Percentiles rank a stretch among this genome's conserved stretches.
These are phyloP conservation scores for Acipenser ruthenus DNA, from an alignment of 2,797 vertebrate genomes.

Conservation along the genomic window DNA sequence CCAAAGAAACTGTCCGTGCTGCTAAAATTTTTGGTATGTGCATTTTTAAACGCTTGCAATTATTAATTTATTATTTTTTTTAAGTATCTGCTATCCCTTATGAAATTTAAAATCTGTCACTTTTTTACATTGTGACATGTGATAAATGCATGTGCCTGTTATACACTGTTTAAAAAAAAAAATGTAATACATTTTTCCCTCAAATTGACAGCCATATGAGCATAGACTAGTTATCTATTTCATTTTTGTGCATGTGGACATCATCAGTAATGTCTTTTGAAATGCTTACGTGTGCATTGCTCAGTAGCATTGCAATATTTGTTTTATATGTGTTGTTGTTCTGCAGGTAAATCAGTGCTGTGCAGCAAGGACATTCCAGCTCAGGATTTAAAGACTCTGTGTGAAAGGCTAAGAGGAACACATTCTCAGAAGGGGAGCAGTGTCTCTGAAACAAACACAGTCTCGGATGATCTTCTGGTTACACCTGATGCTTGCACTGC, in stretches of 20 bases:
- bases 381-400: conserved; percentile 80
- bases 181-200: neutral
- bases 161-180: neutral
- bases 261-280: neutral
- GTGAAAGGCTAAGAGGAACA: conserved; percentile 73
- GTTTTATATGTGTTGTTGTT: neutral
- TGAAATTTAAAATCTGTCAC: neutral
- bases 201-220: neutral
- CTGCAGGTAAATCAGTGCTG: conserved; percentile 78
- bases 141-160: neutral
- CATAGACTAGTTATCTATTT: neutral
- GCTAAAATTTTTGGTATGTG: conserved; percentile 82
- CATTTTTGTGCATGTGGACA: neutral
- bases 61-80: conserved; percentile 18
- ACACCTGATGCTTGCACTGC: neutral
- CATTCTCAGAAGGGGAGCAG: conserved; percentile 28
- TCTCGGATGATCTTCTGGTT: neutral
- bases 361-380: conserved; percentile 83
- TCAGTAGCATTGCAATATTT: neutral
- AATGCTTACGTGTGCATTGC: too few relatives aligned
- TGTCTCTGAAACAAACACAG: conserved; percentile 14
- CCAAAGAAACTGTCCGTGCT: conserved; percentile 81
- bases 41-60: conserved; percentile 18
- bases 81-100: neutral
- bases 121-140: conserved; percentile 24